These are phyloP conservation scores for Drosophila infuscata DNA, from an alignment of 2,888 invertebrate genomes.

Conservation along the genomic window DNA sequence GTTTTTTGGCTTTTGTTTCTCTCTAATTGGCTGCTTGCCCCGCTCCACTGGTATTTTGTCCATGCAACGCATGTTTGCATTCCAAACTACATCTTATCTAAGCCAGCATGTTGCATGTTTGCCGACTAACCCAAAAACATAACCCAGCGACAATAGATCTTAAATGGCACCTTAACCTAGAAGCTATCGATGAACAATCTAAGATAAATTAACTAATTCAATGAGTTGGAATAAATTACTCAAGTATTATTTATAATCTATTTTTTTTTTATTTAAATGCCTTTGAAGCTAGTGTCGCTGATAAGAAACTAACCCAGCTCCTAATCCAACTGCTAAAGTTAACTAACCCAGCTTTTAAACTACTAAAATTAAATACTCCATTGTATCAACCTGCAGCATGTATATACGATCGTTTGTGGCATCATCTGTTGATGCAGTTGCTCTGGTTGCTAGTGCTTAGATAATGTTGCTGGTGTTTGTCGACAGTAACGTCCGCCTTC, in stretches of 20 bases:
- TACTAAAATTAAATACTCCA: neutral
- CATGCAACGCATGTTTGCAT: slow-evolving; percentile 39
- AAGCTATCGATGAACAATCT: neutral
- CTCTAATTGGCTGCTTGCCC: slow-evolving; percentile 46
- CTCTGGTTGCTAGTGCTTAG: slow-evolving; percentile 48
- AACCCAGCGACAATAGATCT: neutral
- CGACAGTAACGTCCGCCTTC: slow-evolving; percentile 10
- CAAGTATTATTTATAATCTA: neutral
- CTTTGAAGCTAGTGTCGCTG: slow-evolving; percentile 9
- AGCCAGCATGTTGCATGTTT: neutral
- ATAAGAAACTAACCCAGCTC: neutral
- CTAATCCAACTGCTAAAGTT: no score
- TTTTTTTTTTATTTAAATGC: neutral
- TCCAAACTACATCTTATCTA: slow-evolving; percentile 24
- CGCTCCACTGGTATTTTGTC: slow-evolving; percentile 38
- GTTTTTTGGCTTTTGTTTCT: slow-evolving; percentile 36
- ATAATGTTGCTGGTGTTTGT: slow-evolving; percentile 51
- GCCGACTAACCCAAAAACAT: slow-evolving; percentile 20
- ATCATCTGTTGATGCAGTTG: slow-evolving; percentile 13
- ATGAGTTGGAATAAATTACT: neutral
- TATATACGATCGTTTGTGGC: neutral
- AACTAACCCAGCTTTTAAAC: neutral
- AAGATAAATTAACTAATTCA: neutral
- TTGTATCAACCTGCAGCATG: slow-evolving; percentile 22
- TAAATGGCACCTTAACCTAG: neutral